phyloP scores from a whole-genome alignment of 2,113 vertebrate genomes.

The Phylloscopus trochiloides region DNA sequence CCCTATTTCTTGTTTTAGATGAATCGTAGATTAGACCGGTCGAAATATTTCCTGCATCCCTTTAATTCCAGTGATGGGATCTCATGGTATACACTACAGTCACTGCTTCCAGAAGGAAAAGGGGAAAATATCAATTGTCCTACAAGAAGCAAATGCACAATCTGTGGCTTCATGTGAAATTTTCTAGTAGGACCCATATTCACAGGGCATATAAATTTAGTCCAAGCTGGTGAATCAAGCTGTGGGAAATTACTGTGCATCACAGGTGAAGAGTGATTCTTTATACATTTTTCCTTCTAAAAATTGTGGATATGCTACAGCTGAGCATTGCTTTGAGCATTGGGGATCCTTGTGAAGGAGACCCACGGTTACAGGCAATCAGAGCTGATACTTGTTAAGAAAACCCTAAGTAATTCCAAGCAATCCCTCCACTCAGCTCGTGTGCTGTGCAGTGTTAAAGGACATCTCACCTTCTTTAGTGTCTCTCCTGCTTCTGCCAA shows the following conservation, averaged over 20 bases:
- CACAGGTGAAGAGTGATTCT: neutral
- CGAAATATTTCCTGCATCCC: neutral
- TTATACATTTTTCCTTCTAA: neutral
- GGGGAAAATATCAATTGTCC: neutral
- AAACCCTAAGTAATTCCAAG: neutral
- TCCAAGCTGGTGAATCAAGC: neutral
- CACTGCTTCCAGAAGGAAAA: neutral
- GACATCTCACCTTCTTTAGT: neutral
- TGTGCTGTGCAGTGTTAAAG: neutral
- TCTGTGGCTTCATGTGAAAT: neutral
- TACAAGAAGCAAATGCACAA: neutral
- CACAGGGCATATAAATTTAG: neutral
- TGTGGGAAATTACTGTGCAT: neutral
- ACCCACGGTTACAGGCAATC: rapidly evolving
- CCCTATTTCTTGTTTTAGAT: neutral
- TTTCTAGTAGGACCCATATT: neutral
- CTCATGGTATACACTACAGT: neutral
- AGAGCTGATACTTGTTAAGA: neutral
- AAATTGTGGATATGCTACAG: neutral
- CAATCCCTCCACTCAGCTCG: neutral
- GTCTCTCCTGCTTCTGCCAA: neutral
- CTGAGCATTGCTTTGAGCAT: neutral
- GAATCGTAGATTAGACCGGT: neutral
- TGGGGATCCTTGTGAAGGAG: neutral
- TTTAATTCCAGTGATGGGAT: neutral